Evolutionary conservation across 2,797 vertebrate genomes (phyloP).

Genomic region (Oophaga sylvatica): DNA sequence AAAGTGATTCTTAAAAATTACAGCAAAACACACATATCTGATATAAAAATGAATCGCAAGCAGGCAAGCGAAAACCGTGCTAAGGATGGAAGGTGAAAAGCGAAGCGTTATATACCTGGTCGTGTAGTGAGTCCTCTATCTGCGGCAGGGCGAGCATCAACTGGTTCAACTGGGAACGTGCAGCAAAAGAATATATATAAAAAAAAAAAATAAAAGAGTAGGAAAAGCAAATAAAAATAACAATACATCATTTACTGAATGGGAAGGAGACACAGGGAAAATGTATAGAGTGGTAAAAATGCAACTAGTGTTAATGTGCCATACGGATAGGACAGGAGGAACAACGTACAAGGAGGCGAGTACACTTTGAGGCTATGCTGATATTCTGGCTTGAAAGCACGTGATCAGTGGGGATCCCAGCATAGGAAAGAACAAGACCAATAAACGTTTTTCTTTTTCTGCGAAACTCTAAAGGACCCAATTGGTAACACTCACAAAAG

Average conservation of each 20-base stretch:
- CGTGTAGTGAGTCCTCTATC: conserved; percentile 92
- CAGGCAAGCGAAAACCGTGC: conserved; percentile 49
- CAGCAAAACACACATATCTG: conserved; percentile 4
- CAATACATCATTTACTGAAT: conserved; percentile 63
- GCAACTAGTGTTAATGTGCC: conserved; percentile 18
- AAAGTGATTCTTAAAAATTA: not conserved
- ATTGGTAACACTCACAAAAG: no score
- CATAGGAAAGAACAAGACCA: no score
- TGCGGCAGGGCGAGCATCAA: conserved; percentile 89
- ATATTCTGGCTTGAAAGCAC: no score
- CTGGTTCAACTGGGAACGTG: conserved; percentile 85
- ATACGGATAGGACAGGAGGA: conserved; percentile 1
- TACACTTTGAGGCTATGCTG: not conserved
- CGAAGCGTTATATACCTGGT: conserved; percentile 81
- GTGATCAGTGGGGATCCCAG: not conserved
- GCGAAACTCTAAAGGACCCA: no score
- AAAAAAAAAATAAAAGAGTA: conserved; percentile 68
- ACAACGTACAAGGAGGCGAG: not conserved
- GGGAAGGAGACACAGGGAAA: conserved; percentile 62
- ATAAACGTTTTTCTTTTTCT: no score
- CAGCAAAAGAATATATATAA: conserved; percentile 69
- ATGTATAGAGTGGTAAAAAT: not conserved
- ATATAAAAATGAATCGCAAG: not conserved
- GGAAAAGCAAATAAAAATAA: conserved; percentile 64
- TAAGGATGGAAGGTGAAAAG: conserved; percentile 61